These are phyloP conservation scores for Lamprotornis superbus DNA, from an alignment of 2,113 vertebrate species.

Conservation along the genomic window DNA sequence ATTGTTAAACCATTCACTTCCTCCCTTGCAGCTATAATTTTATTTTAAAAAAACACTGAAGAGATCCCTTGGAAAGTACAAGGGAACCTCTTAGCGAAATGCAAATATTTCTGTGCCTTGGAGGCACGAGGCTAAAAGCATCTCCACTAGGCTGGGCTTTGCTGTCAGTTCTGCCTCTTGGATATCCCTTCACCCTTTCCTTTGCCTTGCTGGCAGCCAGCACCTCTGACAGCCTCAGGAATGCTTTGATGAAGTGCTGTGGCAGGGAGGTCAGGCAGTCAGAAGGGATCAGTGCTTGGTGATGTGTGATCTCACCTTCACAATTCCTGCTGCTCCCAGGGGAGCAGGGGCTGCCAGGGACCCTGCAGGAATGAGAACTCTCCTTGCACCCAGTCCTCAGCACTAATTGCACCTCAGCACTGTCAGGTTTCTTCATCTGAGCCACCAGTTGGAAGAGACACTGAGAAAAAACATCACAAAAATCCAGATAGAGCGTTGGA, in stretches of 20 bases:
- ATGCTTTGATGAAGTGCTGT: neutral
- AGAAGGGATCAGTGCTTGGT: neutral
- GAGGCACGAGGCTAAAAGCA: neutral
- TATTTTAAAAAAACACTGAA: neutral
- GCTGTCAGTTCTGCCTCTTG: neutral
- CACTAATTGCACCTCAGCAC: neutral
- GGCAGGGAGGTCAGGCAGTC: neutral
- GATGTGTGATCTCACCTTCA: neutral
- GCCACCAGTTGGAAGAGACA: neutral
- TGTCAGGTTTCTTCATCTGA: neutral
- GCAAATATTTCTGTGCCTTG: neutral
- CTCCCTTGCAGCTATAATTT: neutral
- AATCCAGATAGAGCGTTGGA: accelerated
- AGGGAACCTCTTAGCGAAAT: neutral
- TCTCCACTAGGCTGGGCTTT: neutral
- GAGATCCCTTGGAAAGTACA: neutral
- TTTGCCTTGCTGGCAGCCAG: neutral
- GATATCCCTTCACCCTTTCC: neutral
- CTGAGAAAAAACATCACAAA: neutral
- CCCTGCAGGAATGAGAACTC: neutral
- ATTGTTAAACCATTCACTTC: neutral
- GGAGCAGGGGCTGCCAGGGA: neutral
- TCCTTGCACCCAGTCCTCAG: neutral
- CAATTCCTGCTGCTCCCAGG: neutral
- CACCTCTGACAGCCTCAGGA: neutral